These are phyloP conservation scores for Alloscopus bannaensis DNA, from an alignment of 2,888 invertebrate genomes.

Conservation along the genomic window DNA sequence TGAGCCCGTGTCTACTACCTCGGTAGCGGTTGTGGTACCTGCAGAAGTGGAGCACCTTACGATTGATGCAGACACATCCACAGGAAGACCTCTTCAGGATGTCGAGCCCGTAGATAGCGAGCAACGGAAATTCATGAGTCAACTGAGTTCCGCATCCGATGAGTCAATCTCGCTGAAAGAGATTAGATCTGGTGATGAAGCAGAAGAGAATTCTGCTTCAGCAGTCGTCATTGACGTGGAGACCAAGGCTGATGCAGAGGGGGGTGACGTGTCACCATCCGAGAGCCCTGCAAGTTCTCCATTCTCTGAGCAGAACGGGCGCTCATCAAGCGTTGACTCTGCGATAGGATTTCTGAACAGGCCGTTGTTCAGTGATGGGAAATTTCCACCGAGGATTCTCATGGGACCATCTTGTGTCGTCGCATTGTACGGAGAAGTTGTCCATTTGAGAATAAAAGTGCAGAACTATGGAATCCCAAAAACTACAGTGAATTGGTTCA, in stretches of 20 bases:
- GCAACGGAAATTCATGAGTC: slow-evolving; percentile 40
- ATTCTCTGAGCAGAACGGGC: slow-evolving; percentile 50
- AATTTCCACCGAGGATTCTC: slow-evolving; percentile 61
- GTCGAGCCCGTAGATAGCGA: background rate
- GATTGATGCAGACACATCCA: slow-evolving; percentile 7
- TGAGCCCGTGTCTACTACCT: slow-evolving; percentile 18
- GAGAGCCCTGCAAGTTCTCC: slow-evolving; percentile 40
- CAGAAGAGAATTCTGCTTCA: slow-evolving; percentile 26
- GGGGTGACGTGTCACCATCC: slow-evolving; percentile 9
- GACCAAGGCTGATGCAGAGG: slow-evolving; percentile 24
- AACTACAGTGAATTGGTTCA: slow-evolving; percentile 64
- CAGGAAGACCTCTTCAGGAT: slow-evolving; percentile 8
- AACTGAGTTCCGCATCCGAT: slow-evolving; percentile 61
- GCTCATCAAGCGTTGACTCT: slow-evolving; percentile 57
- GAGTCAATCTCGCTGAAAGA: slow-evolving; percentile 58
- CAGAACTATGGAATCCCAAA: slow-evolving; percentile 56
- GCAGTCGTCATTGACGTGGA: slow-evolving; percentile 14
- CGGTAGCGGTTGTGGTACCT: slow-evolving; percentile 37
- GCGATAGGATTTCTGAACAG: slow-evolving; percentile 55
- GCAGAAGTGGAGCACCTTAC: slow-evolving; percentile 33
- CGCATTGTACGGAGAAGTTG: slow-evolving; percentile 64
- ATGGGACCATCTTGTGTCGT: slow-evolving; percentile 66
- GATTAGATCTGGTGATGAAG: slow-evolving; percentile 53
- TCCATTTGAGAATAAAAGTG: slow-evolving; percentile 68
- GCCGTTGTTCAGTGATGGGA: slow-evolving; percentile 49